Percentiles rank a stretch among this genome's conserved stretches.
phyloP scores from a whole-genome alignment of 2,797 vertebrate species.

The Valencia hispanica region DNA sequence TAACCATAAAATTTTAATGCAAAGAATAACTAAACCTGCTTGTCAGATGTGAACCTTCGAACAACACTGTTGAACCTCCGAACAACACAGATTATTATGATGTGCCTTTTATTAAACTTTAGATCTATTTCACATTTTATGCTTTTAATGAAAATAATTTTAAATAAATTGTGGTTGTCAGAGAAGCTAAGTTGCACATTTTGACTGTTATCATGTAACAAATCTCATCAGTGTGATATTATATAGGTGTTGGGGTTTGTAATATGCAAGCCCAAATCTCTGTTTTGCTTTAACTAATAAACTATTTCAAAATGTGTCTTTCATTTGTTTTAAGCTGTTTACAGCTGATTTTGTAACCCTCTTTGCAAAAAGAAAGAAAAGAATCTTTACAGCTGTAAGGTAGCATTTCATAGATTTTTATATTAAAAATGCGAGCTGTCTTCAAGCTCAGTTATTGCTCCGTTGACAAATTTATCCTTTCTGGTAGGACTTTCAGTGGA shows the following conservation, averaged over 20 bases:
- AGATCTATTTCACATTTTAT: constrained; percentile 29
- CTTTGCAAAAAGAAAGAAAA: background rate
- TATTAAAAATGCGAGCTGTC: background rate
- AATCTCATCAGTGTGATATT: constrained; percentile 54
- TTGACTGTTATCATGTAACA: constrained; percentile 51
- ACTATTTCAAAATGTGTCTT: constrained; percentile 59
- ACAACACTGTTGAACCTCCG: constrained; percentile 38
- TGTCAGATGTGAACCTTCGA: constrained; percentile 42
- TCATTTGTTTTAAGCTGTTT: constrained; percentile 25
- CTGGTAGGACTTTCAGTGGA: constrained; percentile 78
- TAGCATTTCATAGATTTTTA: background rate
- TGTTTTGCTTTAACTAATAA: constrained; percentile 65
- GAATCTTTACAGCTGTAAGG: background rate
- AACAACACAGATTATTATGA: constrained; percentile 36
- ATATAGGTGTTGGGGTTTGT: constrained; percentile 48
- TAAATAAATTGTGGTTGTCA: constrained; percentile 33
- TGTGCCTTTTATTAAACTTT: constrained; percentile 71
- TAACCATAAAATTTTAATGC: constrained; percentile 36
- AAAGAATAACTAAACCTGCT: constrained; percentile 48
- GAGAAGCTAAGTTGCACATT: constrained; percentile 38
- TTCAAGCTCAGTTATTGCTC: constrained; percentile 46
- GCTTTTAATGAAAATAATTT: constrained; percentile 25
- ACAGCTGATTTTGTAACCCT: background rate
- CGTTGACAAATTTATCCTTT: constrained; percentile 62
- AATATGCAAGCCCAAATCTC: constrained; percentile 43